Percentiles rank a stretch among this genome's conserved stretches.
Evolutionary conservation across 2,113 vertebrate genomes (phyloP).

Genomic region (Athene noctua): DNA sequence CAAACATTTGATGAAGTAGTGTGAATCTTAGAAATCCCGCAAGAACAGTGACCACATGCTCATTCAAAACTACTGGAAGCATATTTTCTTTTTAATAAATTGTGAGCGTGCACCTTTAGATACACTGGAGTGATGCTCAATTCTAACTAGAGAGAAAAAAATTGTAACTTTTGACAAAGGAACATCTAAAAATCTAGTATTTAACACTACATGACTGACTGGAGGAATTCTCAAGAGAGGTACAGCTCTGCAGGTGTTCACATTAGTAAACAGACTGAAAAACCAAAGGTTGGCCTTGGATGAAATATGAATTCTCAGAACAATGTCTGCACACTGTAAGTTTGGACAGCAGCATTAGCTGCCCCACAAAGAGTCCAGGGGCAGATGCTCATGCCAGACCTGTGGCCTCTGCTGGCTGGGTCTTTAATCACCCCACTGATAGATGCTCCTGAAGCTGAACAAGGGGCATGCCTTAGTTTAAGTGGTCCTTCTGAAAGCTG

Average conservation of each 20-base stretch:
- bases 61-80: neutral
- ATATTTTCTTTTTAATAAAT: neutral
- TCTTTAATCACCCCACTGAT: neutral
- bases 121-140: neutral
- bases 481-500: neutral
- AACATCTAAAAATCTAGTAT: neutral
- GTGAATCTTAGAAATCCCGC: neutral
- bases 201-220: neutral
- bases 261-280: neutral
- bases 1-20: neutral
- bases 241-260: neutral
- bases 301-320: neutral
- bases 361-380: too few species aligned
- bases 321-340: neutral
- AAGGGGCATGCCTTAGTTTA: fast-evolving
- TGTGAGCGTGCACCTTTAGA: neutral
- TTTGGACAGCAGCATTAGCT: neutral
- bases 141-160: neutral
- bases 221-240: neutral
- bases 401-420: neutral
- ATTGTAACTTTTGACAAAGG: neutral
- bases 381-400: neutral
- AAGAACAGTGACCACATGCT: neutral
- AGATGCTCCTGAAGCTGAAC: neutral
- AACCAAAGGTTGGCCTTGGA: neutral